phyloP scores from a whole-genome alignment of 2,888 invertebrate species.

The Eumacrocentrus americanus region DNA sequence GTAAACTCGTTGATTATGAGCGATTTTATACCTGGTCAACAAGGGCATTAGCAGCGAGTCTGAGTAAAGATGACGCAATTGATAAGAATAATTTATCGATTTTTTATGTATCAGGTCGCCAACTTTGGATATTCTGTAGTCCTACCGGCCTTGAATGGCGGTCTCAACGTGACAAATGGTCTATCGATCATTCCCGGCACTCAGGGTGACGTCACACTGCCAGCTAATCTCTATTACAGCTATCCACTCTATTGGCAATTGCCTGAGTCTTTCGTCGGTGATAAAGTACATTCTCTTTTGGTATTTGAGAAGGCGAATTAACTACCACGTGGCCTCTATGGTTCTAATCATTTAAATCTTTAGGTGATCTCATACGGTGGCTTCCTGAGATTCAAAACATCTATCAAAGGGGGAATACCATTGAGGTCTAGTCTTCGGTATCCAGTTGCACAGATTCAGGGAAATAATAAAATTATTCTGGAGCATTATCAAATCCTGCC shows the following conservation, averaged over 20 bases:
- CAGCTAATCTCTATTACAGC: slow-evolving; percentile 65
- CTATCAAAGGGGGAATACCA: slow-evolving; percentile 69
- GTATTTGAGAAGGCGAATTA: not conserved
- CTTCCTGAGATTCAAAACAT: slow-evolving; percentile 76
- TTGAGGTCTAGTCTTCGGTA: slow-evolving; percentile 68
- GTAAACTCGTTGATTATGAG: no score
- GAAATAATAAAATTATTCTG: slow-evolving; percentile 74
- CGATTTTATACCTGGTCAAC: slow-evolving; percentile 2
- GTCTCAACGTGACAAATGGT: slow-evolving; percentile 66
- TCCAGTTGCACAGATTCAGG: slow-evolving; percentile 85
- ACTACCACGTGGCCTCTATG: not conserved
- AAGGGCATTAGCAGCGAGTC: no score
- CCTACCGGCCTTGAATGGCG: slow-evolving; percentile 57
- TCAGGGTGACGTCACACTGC: slow-evolving; percentile 64
- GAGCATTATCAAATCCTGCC: slow-evolving; percentile 69
- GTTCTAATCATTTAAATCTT: slow-evolving; percentile 24
- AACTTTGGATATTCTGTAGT: slow-evolving; percentile 47
- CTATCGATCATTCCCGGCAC: slow-evolving; percentile 70
- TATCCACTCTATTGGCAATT: slow-evolving; percentile 84
- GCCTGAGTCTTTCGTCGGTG: slow-evolving; percentile 82
- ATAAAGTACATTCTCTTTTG: slow-evolving; percentile 65
- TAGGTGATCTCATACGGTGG: slow-evolving; percentile 91
- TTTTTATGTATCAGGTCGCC: slow-evolving; percentile 44
- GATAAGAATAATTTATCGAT: slow-evolving; percentile 12
- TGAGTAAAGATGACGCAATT: slow-evolving; percentile 8